Percentiles rank a stretch among this genome's conserved stretches.
phyloP scores from a whole-genome alignment of 23 tunicate genomes.

The Halocynthia roretzi region DNA sequence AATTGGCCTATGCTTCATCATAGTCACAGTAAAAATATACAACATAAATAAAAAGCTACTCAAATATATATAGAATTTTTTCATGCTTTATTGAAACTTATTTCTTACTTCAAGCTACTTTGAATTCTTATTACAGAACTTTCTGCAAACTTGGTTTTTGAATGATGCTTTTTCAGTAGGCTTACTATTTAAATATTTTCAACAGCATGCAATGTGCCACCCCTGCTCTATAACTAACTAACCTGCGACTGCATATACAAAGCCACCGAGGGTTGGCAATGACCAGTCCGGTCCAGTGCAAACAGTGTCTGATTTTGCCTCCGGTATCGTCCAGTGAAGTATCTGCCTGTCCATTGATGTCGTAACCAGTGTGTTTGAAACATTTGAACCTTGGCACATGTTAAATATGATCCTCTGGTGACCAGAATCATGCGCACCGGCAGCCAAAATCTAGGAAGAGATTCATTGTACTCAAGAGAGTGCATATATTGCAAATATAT shows the following conservation, averaged over 20 bases:
- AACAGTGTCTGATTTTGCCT: neutral
- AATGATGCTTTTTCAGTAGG: no score
- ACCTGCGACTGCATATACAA: slow-evolving; percentile 31
- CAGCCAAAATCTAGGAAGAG: slow-evolving; percentile 33
- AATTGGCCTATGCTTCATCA: no score
- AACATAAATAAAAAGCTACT: no score
- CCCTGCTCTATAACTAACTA: no score
- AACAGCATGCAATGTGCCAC: neutral
- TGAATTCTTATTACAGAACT: no score
- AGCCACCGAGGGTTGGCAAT: slow-evolving; percentile 79
- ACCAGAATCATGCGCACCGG: slow-evolving; percentile 39
- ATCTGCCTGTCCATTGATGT: slow-evolving; percentile 90
- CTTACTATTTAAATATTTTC: neutral
- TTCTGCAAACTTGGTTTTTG: no score
- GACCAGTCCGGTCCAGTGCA: slow-evolving; percentile 52
- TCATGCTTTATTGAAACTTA: no score
- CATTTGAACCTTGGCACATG: slow-evolving; percentile 34
- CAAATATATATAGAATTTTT: no score
- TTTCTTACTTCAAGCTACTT: no score
- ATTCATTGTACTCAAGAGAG: no score
- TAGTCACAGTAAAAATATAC: no score
- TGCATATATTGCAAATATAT: no score
- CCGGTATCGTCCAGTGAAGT: slow-evolving; percentile 67
- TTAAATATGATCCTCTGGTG: slow-evolving; percentile 83
- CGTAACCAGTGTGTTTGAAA: slow-evolving; percentile 38